A percentile compares a stretch with the other conserved stretches of the same genome.
Evolutionary conservation across 1,140 invertebrate genomes (phyloP).

Genomic region (Drosophila erecta): DNA sequence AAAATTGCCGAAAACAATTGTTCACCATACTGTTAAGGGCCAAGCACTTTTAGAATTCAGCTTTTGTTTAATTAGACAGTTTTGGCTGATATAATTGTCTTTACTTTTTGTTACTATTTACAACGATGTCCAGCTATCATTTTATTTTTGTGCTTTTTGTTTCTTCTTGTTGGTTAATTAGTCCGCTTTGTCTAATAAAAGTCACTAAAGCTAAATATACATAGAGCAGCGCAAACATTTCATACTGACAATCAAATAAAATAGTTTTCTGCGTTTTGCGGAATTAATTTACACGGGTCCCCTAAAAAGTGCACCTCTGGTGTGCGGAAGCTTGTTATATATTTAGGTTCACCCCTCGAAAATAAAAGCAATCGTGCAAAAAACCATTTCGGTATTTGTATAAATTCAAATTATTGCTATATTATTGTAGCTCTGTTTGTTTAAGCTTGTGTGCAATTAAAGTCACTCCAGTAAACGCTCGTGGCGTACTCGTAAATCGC

Average conservation of each 20-base stretch:
- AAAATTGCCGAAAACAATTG: slow-evolving; percentile 17
- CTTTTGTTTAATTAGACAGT: no score
- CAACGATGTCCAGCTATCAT: no score
- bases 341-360: slow-evolving; percentile 16
- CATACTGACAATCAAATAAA: not conserved
- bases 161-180: slow-evolving; percentile 19
- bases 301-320: slow-evolving; percentile 9
- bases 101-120: no score
- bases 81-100: no score
- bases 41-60: no score
- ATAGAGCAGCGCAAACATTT: slow-evolving; percentile 7
- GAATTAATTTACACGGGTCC: not conserved
- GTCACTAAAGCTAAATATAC: not conserved
- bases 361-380: slow-evolving; percentile 13
- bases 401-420: slow-evolving; percentile 5
- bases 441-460: not conserved
- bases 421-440: slow-evolving; percentile 7
- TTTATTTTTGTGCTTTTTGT: slow-evolving; percentile 2
- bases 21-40: not conserved
- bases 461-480: not conserved
- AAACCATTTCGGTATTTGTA: not conserved
- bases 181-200: slow-evolving; percentile 15
- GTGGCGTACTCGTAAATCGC: not conserved
- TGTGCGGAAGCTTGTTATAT: slow-evolving; percentile 23
- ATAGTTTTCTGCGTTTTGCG: not conserved